A percentile compares a stretch with the other conserved stretches of the same genome.
Evolutionary conservation across 2,888 invertebrate species (phyloP).

Genomic region (Eucriotettix oculatus): DNA sequence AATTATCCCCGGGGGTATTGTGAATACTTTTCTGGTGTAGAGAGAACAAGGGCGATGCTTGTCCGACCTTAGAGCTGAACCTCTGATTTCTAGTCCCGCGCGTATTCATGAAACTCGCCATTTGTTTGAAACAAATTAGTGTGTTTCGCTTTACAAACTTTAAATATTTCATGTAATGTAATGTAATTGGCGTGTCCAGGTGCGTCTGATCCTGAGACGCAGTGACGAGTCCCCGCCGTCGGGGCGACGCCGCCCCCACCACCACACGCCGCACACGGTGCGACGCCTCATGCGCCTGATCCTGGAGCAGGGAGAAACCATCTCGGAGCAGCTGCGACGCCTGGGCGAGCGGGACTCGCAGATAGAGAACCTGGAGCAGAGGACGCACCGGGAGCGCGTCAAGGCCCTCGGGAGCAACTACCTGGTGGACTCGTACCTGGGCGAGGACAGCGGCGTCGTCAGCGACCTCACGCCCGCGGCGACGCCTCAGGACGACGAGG

Average conservation of each 20-base stretch:
- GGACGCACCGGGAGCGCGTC: conserved; percentile 54
- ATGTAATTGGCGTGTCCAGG: neutral
- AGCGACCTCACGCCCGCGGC: conserved; percentile 26
- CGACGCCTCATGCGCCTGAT: conserved; percentile 37
- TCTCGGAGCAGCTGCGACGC: conserved; percentile 28
- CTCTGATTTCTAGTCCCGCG: no score
- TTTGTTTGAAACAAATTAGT: no score
- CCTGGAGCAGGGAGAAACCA: conserved; percentile 40
- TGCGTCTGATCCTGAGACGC: conserved; percentile 28
- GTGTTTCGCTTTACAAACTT: no score
- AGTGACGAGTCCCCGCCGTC: conserved; percentile 18
- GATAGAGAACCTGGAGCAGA: conserved; percentile 61
- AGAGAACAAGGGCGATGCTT: no score
- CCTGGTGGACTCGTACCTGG: conserved; percentile 57
- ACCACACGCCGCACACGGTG: conserved; percentile 17
- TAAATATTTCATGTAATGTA: no score
- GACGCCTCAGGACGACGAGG: conserved; percentile 53
- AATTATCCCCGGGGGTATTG: no score
- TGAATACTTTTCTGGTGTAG: no score
- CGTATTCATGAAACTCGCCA: no score
- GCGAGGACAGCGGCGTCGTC: conserved; percentile 15
- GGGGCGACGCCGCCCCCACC: conserved; percentile 7
- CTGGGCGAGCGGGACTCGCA: conserved; percentile 52
- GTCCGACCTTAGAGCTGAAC: no score
- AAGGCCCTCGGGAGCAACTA: conserved; percentile 65